Evolutionary conservation across 2,888 invertebrate genomes (phyloP).

Genomic region (Drosophila maculinotata): DNA sequence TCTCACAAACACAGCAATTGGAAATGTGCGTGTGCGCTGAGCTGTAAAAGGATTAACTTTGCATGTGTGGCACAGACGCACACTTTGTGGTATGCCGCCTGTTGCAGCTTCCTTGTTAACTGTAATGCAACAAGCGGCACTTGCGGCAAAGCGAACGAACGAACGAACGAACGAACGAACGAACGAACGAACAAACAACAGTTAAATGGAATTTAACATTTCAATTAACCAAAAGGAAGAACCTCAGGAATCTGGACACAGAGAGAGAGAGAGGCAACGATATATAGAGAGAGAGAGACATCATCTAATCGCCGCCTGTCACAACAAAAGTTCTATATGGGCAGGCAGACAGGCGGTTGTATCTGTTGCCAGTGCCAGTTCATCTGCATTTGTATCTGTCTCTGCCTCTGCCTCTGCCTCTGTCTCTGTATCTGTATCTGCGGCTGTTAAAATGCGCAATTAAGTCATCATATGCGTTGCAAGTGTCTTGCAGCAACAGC

Average conservation of each 20-base stretch:
- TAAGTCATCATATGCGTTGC: slow-evolving; percentile 74
- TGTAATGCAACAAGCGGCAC: slow-evolving; percentile 46
- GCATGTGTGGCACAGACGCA: slow-evolving; percentile 22
- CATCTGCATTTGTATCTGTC: slow-evolving; percentile 42
- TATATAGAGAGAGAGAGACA: slow-evolving; percentile 2
- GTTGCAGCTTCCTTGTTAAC: slow-evolving; percentile 47
- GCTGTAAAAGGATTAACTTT: slow-evolving; percentile 54
- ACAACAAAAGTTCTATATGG: slow-evolving; percentile 55
- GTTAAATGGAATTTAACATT: slow-evolving; percentile 53
- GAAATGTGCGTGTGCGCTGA: slow-evolving; percentile 38
- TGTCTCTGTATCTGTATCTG: slow-evolving; percentile 47
- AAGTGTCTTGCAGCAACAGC: slow-evolving; percentile 47
- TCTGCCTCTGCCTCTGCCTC: slow-evolving; percentile 28
- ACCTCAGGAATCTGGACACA: slow-evolving; percentile 6
- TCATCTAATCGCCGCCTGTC: slow-evolving; percentile 72
- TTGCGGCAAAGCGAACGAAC: background rate
- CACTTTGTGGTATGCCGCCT: slow-evolving; percentile 50
- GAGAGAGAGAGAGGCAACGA: background rate
- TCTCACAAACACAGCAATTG: slow-evolving; percentile 48
- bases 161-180: slow-evolving; percentile 10
- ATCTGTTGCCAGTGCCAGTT: slow-evolving; percentile 1
- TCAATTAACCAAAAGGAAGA: slow-evolving; percentile 66
- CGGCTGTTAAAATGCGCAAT: slow-evolving; percentile 74
- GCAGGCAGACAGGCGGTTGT: slow-evolving; percentile 10
- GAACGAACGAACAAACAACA: slow-evolving; percentile 5